phyloP scores from a whole-genome alignment of 2,888 invertebrate genomes.

The Drosophila quinaria region DNA sequence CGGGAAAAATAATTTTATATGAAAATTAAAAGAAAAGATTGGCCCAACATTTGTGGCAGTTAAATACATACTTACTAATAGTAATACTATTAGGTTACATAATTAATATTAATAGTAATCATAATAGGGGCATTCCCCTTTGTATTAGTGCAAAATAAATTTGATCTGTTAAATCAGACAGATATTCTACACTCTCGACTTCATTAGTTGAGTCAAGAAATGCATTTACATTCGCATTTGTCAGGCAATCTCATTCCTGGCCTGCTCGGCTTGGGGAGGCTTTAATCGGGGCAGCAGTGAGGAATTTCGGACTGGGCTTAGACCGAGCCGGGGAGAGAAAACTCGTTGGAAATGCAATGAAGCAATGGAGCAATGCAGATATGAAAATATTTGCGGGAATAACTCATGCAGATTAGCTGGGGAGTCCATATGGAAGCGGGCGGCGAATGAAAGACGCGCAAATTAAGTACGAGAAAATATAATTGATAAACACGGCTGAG shows the following conservation, averaged over 20 bases:
- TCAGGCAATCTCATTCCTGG: slow-evolving; percentile 42
- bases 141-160: neutral
- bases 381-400: slow-evolving; percentile 67
- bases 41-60: no score
- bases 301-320: slow-evolving; percentile 34
- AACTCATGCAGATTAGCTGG: slow-evolving; percentile 73
- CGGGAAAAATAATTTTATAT: no score
- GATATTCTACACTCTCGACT: slow-evolving; percentile 24
- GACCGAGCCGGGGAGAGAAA: slow-evolving; percentile 11
- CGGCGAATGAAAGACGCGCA: slow-evolving; percentile 41
- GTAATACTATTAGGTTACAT: neutral
- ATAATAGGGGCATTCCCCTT: no score
- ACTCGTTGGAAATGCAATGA: slow-evolving; percentile 40
- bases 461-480: slow-evolving; percentile 75
- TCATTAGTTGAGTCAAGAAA: slow-evolving; percentile 42
- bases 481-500: slow-evolving; percentile 72
- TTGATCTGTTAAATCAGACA: slow-evolving; percentile 12
- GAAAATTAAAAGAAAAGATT: no score
- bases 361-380: slow-evolving; percentile 47
- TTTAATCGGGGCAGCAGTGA: slow-evolving; percentile 29
- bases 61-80: neutral
- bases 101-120: neutral
- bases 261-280: slow-evolving; percentile 11
- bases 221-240: slow-evolving; percentile 51
- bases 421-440: slow-evolving; percentile 5